phyloP scores from a whole-genome alignment of 2,888 invertebrate species.

The Lasioglossum oenotherae region DNA sequence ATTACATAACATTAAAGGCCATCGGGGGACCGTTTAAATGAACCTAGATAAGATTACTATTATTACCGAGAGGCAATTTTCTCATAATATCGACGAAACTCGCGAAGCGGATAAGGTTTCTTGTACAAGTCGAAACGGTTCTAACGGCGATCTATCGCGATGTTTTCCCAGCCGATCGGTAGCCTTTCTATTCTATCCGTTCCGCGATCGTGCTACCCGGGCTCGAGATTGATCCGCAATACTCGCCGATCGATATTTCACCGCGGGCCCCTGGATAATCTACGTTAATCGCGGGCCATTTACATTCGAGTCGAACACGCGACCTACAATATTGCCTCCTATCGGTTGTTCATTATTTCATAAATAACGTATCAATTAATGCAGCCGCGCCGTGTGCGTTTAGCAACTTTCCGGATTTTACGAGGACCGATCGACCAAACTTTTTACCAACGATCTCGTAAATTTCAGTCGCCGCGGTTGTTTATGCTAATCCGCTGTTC shows the following conservation, averaged over 20 bases:
- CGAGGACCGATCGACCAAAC: not conserved
- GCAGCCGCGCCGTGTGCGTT: not conserved
- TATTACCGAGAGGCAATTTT: slow-evolving; percentile 31
- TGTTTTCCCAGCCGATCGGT: slow-evolving; percentile 32
- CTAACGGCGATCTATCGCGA: not conserved
- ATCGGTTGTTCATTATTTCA: slow-evolving; percentile 49
- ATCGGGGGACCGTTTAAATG: not conserved
- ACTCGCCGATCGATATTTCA: slow-evolving; percentile 46
- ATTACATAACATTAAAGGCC: slow-evolving; percentile 10
- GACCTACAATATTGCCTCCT: slow-evolving; percentile 17
- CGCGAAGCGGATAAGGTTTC: slow-evolving; percentile 23
- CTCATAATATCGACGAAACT: not conserved
- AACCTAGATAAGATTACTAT: slow-evolving; percentile 14
- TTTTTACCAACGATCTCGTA: not conserved
- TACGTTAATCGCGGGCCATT: slow-evolving; percentile 36
- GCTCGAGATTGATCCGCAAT: not conserved
- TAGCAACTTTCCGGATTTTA: slow-evolving; percentile 16
- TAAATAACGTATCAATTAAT: slow-evolving; percentile 60
- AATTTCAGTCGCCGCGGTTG: not conserved
- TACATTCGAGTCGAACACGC: slow-evolving; percentile 38
- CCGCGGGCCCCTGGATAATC: slow-evolving; percentile 32
- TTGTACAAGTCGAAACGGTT: slow-evolving; percentile 21
- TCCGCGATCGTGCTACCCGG: slow-evolving; percentile 9
- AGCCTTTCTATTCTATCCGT: slow-evolving; percentile 47
- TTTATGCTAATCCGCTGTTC: slow-evolving; percentile 8